phyloP scores from a whole-genome alignment of 2,888 invertebrate genomes.

The Nemoura dubitans region DNA sequence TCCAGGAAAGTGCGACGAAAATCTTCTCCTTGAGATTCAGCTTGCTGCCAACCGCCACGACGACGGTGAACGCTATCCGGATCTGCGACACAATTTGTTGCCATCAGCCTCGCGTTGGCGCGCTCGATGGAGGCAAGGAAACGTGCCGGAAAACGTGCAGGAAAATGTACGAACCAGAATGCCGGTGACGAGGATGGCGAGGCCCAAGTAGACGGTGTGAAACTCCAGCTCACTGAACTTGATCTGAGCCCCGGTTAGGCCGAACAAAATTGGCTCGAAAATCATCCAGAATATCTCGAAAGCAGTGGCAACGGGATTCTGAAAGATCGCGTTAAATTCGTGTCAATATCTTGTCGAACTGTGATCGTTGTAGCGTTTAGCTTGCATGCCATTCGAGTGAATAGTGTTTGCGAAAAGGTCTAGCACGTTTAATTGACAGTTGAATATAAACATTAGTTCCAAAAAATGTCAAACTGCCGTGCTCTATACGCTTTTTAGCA shows the following conservation, averaged over 20 bases:
- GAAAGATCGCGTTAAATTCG: constrained; percentile 48
- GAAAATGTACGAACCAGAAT: constrained; percentile 60
- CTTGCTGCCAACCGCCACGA: constrained; percentile 78
- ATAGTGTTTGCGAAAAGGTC: too few relatives aligned
- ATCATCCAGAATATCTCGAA: constrained; percentile 96
- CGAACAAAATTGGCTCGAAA: constrained; percentile 94
- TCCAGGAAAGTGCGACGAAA: constrained; percentile 91
- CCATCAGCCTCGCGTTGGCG: not conserved
- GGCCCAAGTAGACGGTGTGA: constrained; percentile 73
- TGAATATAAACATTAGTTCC: too few relatives aligned
- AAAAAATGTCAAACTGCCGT: too few relatives aligned
- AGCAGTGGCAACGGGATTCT: constrained; percentile 85
- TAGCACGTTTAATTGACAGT: too few relatives aligned
- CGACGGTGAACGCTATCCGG: constrained; percentile 73
- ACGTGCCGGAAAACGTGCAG: not conserved
- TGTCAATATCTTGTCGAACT: not conserved
- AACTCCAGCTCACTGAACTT: constrained; percentile 78
- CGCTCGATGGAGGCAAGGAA: too few relatives aligned
- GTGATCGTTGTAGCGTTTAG: too few relatives aligned
- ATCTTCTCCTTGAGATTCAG: constrained; percentile 89
- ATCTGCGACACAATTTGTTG: constrained; percentile 57
- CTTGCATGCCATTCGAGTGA: too few relatives aligned
- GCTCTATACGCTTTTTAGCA: too few relatives aligned
- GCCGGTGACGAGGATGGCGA: constrained; percentile 74
- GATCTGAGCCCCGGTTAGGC: constrained; percentile 91